Base-by-base conservation (phyloP, 2,888 invertebrate genomes). In the Brachyptera risi region DNA sequence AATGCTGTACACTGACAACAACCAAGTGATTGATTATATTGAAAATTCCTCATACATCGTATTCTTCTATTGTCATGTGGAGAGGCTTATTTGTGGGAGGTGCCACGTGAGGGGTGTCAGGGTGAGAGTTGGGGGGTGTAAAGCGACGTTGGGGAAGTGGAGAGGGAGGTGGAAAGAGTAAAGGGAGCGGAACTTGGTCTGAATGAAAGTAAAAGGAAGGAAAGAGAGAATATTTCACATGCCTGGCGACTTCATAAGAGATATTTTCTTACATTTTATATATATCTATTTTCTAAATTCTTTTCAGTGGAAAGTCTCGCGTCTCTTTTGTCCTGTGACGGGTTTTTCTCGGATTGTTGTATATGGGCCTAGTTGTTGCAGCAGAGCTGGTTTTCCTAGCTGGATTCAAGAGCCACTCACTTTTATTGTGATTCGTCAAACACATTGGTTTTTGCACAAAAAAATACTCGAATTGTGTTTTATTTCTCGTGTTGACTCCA, bases 191-290 rank as follows among this genome's bases (percentile, higher is more conserved):
- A 47, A 47, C 47, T 47, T 47, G n/a, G 24, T 47, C 24, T 47
- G 2, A 47, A 24, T 24, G 47, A 24, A 47, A 47, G 47, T 17
- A n/a, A n/a, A 44, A 40, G 40, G 40, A 40, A 44, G 44, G 47
- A 47, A 47, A n/a, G n/a, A n/a, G 47, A 21, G n/a, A 21, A 47
- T 47, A 47, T 47, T 24, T 47, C 47, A 24, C 9, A 47, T 47
- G 47, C 31, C 31, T 31, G 24, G 24, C 5, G 23, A 24, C n/a
- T 21, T 47, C 11, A 47, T 47, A 47, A 11, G 5, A 21, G 21
- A 5, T 47, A 23, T 23, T 47, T 13, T 47, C 23, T 5, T 47
- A 47, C 21, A n/a, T 23, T 24, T 47, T 44, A 21, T 40, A 11
- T 40, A 5, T 31, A 5, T 40, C 4, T 47, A 47, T 47, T 47